These are phyloP conservation scores for Helicolenus hilgendorfi DNA, from an alignment of 2,797 vertebrate genomes.

Conservation along the genomic window DNA sequence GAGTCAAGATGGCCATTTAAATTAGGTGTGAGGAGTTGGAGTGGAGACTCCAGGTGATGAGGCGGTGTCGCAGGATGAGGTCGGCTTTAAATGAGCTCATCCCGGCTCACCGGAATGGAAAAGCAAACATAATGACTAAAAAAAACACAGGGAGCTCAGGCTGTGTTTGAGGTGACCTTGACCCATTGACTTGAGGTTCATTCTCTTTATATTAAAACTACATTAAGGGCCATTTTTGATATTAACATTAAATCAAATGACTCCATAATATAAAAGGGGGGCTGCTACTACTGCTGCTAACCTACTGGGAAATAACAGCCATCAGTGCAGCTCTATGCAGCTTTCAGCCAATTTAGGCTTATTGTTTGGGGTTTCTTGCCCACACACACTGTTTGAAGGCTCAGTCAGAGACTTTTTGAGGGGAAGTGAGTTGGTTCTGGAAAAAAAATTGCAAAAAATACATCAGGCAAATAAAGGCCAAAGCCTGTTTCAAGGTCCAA, in stretches of 20 bases:
- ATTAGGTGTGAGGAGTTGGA: slow-evolving; percentile 35
- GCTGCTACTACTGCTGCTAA: not conserved
- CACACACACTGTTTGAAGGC: not conserved
- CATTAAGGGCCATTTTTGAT: not conserved
- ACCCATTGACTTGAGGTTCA: not conserved
- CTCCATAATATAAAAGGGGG: not conserved
- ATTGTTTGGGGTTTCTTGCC: not conserved
- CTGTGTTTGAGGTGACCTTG: slow-evolving; percentile 27
- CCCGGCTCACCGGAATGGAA: not conserved
- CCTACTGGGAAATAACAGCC: not conserved
- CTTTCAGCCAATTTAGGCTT: not conserved
- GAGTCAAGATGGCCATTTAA: slow-evolving; percentile 53
- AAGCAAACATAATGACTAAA: slow-evolving; percentile 6
- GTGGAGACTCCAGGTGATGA: slow-evolving; percentile 36
- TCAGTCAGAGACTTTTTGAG: not conserved
- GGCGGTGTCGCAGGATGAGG: slow-evolving; percentile 2
- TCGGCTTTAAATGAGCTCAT: slow-evolving; percentile 39
- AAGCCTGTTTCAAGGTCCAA: not conserved
- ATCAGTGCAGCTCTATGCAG: not conserved
- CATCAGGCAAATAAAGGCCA: not conserved
- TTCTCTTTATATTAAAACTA: not conserved
- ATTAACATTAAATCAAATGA: slow-evolving; percentile 24
- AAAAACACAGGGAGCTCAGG: not conserved
- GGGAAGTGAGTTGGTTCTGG: not conserved
- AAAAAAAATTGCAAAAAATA: not conserved